These are phyloP conservation scores for Belonocnema kinseyi DNA, from an alignment of 1,140 invertebrate species.

Conservation along the genomic window DNA sequence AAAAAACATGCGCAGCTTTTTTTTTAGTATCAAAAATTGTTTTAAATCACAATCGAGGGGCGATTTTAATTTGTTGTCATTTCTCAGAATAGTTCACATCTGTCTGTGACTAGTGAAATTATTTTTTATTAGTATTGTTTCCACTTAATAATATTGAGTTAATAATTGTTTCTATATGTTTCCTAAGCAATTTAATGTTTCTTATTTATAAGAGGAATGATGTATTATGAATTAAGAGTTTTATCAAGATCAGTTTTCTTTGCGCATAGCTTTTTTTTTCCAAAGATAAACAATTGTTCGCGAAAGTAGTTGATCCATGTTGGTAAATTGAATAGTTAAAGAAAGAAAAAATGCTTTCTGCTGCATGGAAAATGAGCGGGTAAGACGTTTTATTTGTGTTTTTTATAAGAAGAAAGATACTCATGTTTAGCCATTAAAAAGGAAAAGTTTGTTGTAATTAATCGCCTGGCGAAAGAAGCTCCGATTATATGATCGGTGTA, in stretches of 20 bases:
- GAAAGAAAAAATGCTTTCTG: not conserved
- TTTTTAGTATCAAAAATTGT: too few species aligned
- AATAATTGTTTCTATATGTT: not conserved
- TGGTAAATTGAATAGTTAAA: too few species aligned
- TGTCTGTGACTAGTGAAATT: not conserved
- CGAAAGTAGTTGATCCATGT: too few species aligned
- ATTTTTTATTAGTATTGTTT: not conserved
- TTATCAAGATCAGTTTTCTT: too few species aligned
- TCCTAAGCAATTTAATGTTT: not conserved
- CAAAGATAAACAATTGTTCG: too few species aligned
- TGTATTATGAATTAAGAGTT: not conserved
- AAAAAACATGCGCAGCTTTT: too few species aligned
- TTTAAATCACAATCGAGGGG: too few species aligned
- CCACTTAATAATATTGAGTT: not conserved
- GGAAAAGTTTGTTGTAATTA: not conserved
- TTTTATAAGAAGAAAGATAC: slow-evolving; percentile 30
- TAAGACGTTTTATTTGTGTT: slow-evolving; percentile 33
- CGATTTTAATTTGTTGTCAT: not conserved
- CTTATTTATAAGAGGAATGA: not conserved
- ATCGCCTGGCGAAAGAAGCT: not conserved
- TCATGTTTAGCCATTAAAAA: slow-evolving; percentile 2
- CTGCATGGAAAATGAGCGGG: not conserved
- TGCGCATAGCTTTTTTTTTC: too few species aligned
- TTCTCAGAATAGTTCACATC: not conserved
- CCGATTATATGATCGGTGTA: slow-evolving; percentile 4